These are phyloP conservation scores for Aselliscus stoliczkanus DNA, from an alignment of 2,797 vertebrate species.

Conservation along the genomic window DNA sequence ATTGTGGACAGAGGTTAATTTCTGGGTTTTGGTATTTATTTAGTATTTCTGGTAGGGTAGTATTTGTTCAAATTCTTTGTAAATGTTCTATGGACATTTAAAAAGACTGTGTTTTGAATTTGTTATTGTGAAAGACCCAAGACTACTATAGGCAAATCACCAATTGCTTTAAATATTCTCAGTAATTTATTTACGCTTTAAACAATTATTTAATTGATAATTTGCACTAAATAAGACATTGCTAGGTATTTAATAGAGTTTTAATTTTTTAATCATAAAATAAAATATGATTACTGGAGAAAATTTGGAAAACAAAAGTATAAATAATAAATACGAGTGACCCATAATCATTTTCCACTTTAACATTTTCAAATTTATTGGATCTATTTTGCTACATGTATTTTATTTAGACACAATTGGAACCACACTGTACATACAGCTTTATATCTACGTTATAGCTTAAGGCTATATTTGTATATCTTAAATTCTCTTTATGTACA, in stretches of 20 bases:
- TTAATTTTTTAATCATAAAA: not conserved
- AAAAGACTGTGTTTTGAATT: not conserved
- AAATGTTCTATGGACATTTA: not conserved
- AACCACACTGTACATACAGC: not conserved
- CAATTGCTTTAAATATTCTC: not conserved
- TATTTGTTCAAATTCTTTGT: not conserved
- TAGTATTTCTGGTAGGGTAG: not conserved
- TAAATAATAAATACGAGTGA: not conserved
- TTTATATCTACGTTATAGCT: not conserved
- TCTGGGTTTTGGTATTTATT: conserved; percentile 1
- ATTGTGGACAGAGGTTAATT: not conserved
- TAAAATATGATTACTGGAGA: not conserved
- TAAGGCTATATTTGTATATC: not conserved
- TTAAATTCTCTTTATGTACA: not conserved
- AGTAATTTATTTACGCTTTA: not conserved
- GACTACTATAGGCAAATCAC: not conserved
- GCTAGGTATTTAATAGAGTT: not conserved
- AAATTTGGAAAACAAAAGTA: not conserved
- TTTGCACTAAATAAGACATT: not conserved
- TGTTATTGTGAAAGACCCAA: not conserved
- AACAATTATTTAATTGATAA: not conserved
- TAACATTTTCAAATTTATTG: not conserved
- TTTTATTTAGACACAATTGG: not conserved
- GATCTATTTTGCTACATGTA: not conserved
- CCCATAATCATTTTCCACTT: not conserved